These are phyloP conservation scores for Drosophila serrata DNA, from an alignment of 1,140 invertebrate species.

Conservation along the genomic window DNA sequence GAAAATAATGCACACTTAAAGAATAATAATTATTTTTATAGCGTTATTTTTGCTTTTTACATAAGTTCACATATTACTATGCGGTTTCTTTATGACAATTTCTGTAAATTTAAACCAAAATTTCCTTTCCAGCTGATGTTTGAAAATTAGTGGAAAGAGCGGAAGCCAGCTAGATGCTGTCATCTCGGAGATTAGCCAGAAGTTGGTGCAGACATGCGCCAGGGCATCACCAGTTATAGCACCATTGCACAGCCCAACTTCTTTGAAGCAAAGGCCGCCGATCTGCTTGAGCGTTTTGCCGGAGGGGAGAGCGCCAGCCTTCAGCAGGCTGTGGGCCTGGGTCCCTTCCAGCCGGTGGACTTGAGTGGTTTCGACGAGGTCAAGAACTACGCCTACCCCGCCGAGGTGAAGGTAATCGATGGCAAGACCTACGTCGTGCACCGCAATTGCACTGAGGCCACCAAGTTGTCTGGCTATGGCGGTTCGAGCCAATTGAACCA, in stretches of 20 bases:
- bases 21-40: too few species aligned
- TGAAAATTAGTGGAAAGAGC: slow-evolving; percentile 64
- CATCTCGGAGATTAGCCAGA: slow-evolving; percentile 48
- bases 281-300: slow-evolving; percentile 50
- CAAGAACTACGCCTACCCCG: slow-evolving; percentile 76
- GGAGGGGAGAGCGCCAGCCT: slow-evolving; percentile 1
- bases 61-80: not conserved
- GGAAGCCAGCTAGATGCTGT: slow-evolving; percentile 61
- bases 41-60: too few species aligned
- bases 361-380: slow-evolving; percentile 75
- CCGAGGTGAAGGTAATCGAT: slow-evolving; percentile 78
- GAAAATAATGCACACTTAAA: too few species aligned
- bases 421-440: slow-evolving; percentile 80
- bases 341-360: slow-evolving; percentile 61
- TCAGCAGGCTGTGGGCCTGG: slow-evolving; percentile 60
- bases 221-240: slow-evolving; percentile 58
- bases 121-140: slow-evolving; percentile 53
- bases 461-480: slow-evolving; percentile 46
- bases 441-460: slow-evolving; percentile 78
- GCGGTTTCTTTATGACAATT: not conserved
- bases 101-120: not conserved
- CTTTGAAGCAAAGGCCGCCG: slow-evolving; percentile 71
- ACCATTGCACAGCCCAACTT: slow-evolving; percentile 70
- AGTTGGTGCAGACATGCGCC: slow-evolving; percentile 74
- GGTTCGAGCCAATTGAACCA: slow-evolving; percentile 28